phyloP scores from a whole-genome alignment of 2,888 invertebrate genomes.

The Beris chalybata region DNA sequence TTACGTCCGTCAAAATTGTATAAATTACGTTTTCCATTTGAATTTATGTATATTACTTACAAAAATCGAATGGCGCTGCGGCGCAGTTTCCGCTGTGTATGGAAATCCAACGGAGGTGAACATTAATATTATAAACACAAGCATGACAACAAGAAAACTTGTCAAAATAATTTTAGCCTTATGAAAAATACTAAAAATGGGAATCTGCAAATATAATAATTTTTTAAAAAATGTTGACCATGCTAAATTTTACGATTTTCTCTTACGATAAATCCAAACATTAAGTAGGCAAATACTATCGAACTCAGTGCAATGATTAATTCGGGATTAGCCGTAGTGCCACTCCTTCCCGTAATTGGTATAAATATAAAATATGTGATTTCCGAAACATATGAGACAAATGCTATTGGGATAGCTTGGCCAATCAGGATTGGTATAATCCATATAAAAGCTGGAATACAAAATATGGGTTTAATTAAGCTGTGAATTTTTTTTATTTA shows the following conservation, averaged over 20 bases:
- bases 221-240: slow-evolving; percentile 6
- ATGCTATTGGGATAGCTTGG: slow-evolving; percentile 14
- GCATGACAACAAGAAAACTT: slow-evolving; percentile 1
- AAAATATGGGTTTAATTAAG: too few relatives aligned
- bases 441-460: slow-evolving; percentile 7
- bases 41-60: slow-evolving; percentile 4
- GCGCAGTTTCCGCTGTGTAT: slow-evolving; percentile 39
- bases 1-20: background rate
- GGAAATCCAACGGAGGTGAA: slow-evolving; percentile 14
- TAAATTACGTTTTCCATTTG: background rate
- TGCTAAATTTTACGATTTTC: background rate
- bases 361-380: slow-evolving; percentile 11
- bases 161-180: background rate
- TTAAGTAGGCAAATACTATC: background rate
- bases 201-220: slow-evolving; percentile 2
- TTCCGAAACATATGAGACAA: slow-evolving; percentile 12
- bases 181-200: slow-evolving; percentile 6
- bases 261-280: slow-evolving; percentile 17
- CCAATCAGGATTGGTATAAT: slow-evolving; percentile 1
- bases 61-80: slow-evolving; percentile 3
- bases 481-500: too few relatives aligned
- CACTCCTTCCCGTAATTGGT: slow-evolving; percentile 6
- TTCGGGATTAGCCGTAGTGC: background rate
- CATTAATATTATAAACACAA: slow-evolving; percentile 4
- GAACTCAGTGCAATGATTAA: slow-evolving; percentile 57